These are phyloP conservation scores for Dendrocincla tyrannina DNA, from an alignment of 2,797 vertebrate genomes.

Conservation along the genomic window DNA sequence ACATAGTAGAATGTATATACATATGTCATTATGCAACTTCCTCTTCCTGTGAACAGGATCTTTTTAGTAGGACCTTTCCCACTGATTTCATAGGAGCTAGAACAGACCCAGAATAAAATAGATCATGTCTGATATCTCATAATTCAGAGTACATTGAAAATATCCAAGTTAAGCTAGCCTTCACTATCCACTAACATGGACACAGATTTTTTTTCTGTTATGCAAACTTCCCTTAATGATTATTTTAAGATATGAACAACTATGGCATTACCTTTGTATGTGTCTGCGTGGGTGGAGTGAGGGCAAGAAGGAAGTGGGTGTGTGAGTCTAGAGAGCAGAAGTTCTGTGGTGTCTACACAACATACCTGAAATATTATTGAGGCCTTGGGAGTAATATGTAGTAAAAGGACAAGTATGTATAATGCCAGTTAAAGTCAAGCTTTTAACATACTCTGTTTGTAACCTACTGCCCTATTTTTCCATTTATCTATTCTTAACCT, in stretches of 20 bases:
- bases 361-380: neutral
- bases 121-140: neutral
- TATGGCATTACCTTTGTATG: neutral
- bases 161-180: neutral
- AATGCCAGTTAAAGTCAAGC: neutral
- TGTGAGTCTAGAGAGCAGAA: neutral
- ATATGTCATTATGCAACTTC: neutral
- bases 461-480: neutral
- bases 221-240: neutral
- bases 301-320: accelerated
- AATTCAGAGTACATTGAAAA: neutral
- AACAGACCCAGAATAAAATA: neutral
- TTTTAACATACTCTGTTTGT: neutral
- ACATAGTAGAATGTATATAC: neutral
- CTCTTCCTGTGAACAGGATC: neutral
- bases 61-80: neutral
- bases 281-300: neutral
- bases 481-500: neutral
- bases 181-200: neutral
- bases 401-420: neutral
- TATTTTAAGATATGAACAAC: neutral
- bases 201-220: neutral
- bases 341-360: neutral
- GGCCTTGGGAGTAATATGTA: neutral
- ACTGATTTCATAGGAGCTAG: neutral